A percentile compares a stretch with the other conserved stretches of the same genome.
These are phyloP conservation scores for Phenganax stokvisi DNA, from an alignment of 92 coral and sea anemone genomes.

Conservation along the genomic window DNA sequence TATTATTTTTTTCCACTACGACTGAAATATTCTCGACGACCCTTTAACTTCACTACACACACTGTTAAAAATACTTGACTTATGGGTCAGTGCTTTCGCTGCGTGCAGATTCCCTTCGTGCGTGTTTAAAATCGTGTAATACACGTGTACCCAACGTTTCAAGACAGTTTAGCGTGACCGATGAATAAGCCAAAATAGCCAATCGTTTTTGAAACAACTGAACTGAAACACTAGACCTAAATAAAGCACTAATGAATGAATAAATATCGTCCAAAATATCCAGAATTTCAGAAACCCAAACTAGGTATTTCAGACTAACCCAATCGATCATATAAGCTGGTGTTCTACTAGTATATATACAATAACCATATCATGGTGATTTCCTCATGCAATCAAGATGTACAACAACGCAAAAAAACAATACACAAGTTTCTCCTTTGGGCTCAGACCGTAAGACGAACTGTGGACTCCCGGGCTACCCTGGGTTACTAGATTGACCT, in stretches of 20 bases:
- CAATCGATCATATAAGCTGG: too few species aligned
- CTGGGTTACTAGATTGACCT: neutral
- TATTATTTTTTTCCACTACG: constrained; percentile 34
- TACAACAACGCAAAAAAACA: too few species aligned
- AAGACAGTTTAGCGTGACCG: neutral
- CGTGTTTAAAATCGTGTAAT: constrained; percentile 4
- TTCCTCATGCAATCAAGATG: neutral
- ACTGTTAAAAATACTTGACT: constrained; percentile 9
- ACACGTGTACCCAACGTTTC: neutral
- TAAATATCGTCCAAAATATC: too few species aligned
- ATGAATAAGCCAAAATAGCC: neutral
- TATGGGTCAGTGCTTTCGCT: neutral
- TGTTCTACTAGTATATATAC: too few species aligned
- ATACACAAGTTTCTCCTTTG: too few species aligned
- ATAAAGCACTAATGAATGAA: neutral
- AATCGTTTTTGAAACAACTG: too few species aligned
- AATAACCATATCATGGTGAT: too few species aligned
- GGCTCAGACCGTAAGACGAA: too few species aligned
- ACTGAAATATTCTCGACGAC: constrained; percentile 11
- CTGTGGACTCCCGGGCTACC: too few species aligned
- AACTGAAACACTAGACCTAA: neutral
- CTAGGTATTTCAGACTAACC: too few species aligned
- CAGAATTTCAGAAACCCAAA: too few species aligned
- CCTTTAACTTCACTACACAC: constrained; percentile 24
- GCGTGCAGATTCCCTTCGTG: constrained; percentile 30